Evolutionary conservation across 2,113 vertebrate genomes (phyloP), one percentile per base, ranked within the genome.

Genomic region (Holacanthus passer): DNA sequence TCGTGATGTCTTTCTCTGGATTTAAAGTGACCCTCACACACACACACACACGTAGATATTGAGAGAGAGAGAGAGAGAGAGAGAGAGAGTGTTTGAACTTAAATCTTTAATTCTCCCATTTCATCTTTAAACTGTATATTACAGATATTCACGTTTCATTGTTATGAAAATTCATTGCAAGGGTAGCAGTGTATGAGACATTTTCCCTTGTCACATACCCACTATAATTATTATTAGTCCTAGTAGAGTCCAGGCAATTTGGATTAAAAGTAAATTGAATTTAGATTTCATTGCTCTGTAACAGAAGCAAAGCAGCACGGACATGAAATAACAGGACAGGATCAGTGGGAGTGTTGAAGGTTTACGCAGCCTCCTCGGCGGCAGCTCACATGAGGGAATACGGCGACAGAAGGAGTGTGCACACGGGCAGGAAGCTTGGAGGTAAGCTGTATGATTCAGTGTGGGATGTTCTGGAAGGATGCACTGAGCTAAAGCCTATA

Each of bases 391-490:
- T 7, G 3, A n/a, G 41, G 43, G 6, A 24, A 43, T 24, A 5
- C 12, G 0, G 8, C 16, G 24, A 20, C 47, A 79, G 12, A 31
- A 20, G 53, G 48, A 13, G 17, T 14, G 14, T 37, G 29, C n/a
- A 64, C 67, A 29, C n/a, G 2, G 50, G 50, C 43, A 67, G 62
- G 43, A 74, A 52, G 53, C 27, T 20, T 12, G 24, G 11, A 27
- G 71, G 29, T 71, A 32, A 59, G 22, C 66, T 37, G 45, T 60
- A 11, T 22, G 74, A 67, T 7, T 58, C 58, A 53, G 63, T 55
- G 62, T 63, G 70, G 43, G 47, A 58, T 68, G 52, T 22, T 45
- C 37, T 55, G 56, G 27, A 47, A 76, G 41, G 59, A 31, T 48
- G 29, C 37, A 29, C 32, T 56, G 59, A 60, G 19, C 29, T 31